Evolutionary conservation across 2,113 vertebrate species (phyloP).

Genomic region (Sitta europaea): DNA sequence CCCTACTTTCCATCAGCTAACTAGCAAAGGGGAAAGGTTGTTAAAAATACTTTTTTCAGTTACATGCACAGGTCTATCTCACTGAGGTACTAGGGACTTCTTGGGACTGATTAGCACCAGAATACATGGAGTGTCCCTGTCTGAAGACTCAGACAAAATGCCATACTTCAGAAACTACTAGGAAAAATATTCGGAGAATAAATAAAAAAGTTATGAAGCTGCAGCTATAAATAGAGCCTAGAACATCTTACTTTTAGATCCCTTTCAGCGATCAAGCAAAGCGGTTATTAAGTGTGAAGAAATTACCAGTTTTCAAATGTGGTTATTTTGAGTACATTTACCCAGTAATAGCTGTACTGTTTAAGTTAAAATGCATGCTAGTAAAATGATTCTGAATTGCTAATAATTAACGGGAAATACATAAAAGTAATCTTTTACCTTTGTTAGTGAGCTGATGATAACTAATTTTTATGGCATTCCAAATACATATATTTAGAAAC

Average conservation of each 20-base stretch:
- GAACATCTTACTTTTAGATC: conserved; percentile 29
- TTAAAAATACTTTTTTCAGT: background rate
- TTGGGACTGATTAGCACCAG: background rate
- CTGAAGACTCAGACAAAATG: conserved; percentile 3
- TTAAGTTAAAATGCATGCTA: conserved; percentile 31
- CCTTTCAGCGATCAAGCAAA: conserved; percentile 23
- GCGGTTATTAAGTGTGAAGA: conserved; percentile 45
- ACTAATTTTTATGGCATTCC: conserved; percentile 36
- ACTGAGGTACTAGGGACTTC: background rate
- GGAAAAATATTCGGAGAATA: background rate
- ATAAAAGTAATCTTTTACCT: conserved; percentile 53
- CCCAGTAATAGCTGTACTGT: conserved; percentile 36
- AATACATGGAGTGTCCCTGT: background rate
- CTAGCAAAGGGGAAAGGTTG: background rate
- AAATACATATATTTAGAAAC: conserved; percentile 29
- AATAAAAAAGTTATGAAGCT: conserved; percentile 13
- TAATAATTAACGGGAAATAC: conserved; percentile 48
- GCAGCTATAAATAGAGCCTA: background rate
- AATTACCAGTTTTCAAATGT: conserved; percentile 42
- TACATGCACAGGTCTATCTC: background rate
- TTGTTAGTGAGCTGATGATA: conserved; percentile 48
- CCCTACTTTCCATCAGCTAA: background rate
- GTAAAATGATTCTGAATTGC: conserved; percentile 37
- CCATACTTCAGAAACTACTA: background rate
- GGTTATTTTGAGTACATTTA: conserved; percentile 57